Base-by-base conservation (phyloP, 2,888 invertebrate species). In the Gibbula magus region DNA sequence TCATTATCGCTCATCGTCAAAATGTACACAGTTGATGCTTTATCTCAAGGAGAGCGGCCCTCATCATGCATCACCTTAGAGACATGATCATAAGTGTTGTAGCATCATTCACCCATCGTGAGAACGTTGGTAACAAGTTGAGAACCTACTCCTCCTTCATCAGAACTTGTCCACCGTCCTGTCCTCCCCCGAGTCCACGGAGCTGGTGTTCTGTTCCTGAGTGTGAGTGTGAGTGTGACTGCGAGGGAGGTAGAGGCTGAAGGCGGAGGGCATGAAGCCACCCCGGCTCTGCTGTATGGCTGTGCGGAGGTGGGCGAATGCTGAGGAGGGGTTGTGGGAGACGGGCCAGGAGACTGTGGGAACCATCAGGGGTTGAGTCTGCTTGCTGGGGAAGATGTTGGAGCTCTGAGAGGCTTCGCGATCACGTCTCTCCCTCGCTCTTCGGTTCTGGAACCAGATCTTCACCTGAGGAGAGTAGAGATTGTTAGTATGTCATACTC, bases 391-490 rank as follows among this genome's bases (percentile, higher is more conserved):
- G 22, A 80, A 70, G 56, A 76, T 53, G 5, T 78, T 67, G 20
- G 78, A 79, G 16, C 78, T 74, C 66, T 86, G 88, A 39, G 81
- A 80, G n/a, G 87, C 82, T 39, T 91, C 90, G 18, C 88, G 80
- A 79, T 92, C 91, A 32, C 92, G 81, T 77, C 92, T 83, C 81
- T 92, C 92, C 4, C 92, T 83, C 4, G 92, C 92, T 39, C 92
- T 84, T 61, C 92, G 85, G 83, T 92, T 92, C 80, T 92, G 92
- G 83, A 92, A 92, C 92, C 92, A 92, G 75, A 92, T 92, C 83
- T 92, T 92, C n/a, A 92, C 92, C 92, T 92, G 87, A 35, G 84
- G 85, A 67, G 35, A 81, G 8, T 25, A 66, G 20, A 29, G 56
- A 10, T 45, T 10, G 45, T 45, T 13, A 45, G 45, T 45, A 45